Conservation (phyloP, 2,888 invertebrate genomes). For the Epinotia bilunana region DNA sequence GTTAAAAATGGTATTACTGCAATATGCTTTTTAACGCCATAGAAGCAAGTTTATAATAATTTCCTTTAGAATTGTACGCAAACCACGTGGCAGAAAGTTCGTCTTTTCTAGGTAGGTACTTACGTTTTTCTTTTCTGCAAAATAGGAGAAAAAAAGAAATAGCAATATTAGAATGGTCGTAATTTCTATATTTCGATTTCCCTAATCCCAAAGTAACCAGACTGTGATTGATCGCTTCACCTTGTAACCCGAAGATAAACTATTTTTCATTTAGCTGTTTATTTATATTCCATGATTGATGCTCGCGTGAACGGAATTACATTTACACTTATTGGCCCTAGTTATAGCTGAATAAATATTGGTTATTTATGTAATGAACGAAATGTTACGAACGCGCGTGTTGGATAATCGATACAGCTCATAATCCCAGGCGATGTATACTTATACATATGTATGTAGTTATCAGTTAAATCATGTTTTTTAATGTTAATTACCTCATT, state of each 20-base stretch:
- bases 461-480: background rate
- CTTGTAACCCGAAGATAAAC: conserved; percentile 28
- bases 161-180: no score
- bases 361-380: conserved; percentile 6
- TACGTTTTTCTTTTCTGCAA: background rate
- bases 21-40: no score
- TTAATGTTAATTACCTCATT: background rate
- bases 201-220: conserved; percentile 1
- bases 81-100: background rate
- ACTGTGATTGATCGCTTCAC: conserved; percentile 31
- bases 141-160: no score
- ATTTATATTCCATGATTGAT: conserved; percentile 39
- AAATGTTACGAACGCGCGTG: background rate
- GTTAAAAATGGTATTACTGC: no score
- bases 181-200: background rate
- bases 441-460: background rate
- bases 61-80: no score
- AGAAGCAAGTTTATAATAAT: no score
- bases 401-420: background rate
- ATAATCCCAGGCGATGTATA: background rate
- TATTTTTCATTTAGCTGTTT: conserved; percentile 34
- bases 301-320: conserved; percentile 14
- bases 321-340: conserved; percentile 18
- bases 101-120: background rate
- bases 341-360: conserved; percentile 32